Evolutionary conservation across 1,140 invertebrate species (phyloP), one percentile per base, ranked within the genome.

Genomic region (Pseudomyrmex concolor): DNA sequence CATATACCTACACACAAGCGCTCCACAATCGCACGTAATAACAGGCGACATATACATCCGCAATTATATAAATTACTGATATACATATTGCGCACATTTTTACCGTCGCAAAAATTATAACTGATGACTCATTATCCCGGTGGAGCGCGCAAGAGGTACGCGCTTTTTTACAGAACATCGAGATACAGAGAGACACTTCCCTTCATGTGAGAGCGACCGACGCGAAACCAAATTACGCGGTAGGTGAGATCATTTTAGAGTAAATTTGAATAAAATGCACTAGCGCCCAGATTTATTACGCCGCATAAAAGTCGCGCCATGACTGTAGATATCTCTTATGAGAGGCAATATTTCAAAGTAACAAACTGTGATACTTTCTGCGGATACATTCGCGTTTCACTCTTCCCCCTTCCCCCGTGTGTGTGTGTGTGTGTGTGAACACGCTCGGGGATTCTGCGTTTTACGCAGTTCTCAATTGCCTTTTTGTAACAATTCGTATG

Each of bases 261-360:
- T 60, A 71, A 71, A 80, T 80, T 80, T 80, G 76, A 80, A 80
- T 80, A 80, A 80, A 80, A 80, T 80, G 64, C 66, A 68, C 64
- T 19, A 48, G 50, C 74, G 54, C 22, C 34, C 54, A 71, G 76
- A 80, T 80, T 80, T 80, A 80, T 80, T 71, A 60, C 76, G 45
- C 15, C 66, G 19, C 66, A 71, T 80, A 80, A 80, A 80, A 80
- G 76, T 71, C 76, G 43, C 76, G 43, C 66, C 48, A 54, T 48
- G 76, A 71, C 34, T 80, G 76, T 80, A 80, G 76, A 80, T 80
- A 68, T 55, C 67, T 17, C 76, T 80, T 80, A 80, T 80, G 76
- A 80, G 66, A 59, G 55, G 76, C 54, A 70, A 80, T 80, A 71
- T 80, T 80, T 80, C 66, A 80, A 70, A 71, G 76, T 80, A 80